phyloP scores from a whole-genome alignment of 2,113 vertebrate species.

The Sorex araneus region DNA sequence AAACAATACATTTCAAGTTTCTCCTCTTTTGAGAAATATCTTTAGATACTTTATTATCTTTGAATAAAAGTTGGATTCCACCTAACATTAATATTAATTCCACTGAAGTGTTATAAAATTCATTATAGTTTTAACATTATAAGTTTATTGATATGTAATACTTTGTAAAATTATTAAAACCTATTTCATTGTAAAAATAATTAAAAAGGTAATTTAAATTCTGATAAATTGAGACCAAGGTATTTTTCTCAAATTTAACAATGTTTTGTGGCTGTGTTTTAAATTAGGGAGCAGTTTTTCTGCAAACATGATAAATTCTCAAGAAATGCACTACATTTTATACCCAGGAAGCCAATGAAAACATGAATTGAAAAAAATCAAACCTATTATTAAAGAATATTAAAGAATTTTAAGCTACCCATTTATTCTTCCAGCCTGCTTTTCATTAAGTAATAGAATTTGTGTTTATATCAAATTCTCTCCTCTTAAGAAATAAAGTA shows the following conservation, averaged over 20 bases:
- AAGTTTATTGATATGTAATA: conserved; percentile 35
- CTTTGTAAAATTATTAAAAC: conserved; percentile 59
- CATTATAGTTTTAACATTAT: conserved; percentile 43
- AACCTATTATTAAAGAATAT: conserved; percentile 69
- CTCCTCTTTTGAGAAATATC: background rate
- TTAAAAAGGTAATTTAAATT: conserved; percentile 56
- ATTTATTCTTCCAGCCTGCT: conserved; percentile 64
- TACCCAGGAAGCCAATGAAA: conserved; percentile 47
- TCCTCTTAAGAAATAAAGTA: conserved; percentile 61
- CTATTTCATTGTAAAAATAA: conserved; percentile 61
- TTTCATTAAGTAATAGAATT: conserved; percentile 59
- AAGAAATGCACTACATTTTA: conserved; percentile 49
- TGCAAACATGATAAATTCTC: conserved; percentile 65
- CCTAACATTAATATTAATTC: background rate
- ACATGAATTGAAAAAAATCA: conserved; percentile 60
- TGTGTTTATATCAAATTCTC: conserved; percentile 56
- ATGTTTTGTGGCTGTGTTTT: conserved; percentile 54
- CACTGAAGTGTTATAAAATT: background rate
- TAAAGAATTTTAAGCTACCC: conserved; percentile 52
- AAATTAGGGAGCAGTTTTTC: conserved; percentile 60
- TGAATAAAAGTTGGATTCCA: background rate
- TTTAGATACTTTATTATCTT: background rate
- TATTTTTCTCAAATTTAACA: conserved; percentile 31
- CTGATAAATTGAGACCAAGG: conserved; percentile 48
- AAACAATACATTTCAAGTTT: too few species aligned